Evolutionary conservation across 2,888 invertebrate genomes (phyloP).

Genomic region (Mechanitis mazaeus): DNA sequence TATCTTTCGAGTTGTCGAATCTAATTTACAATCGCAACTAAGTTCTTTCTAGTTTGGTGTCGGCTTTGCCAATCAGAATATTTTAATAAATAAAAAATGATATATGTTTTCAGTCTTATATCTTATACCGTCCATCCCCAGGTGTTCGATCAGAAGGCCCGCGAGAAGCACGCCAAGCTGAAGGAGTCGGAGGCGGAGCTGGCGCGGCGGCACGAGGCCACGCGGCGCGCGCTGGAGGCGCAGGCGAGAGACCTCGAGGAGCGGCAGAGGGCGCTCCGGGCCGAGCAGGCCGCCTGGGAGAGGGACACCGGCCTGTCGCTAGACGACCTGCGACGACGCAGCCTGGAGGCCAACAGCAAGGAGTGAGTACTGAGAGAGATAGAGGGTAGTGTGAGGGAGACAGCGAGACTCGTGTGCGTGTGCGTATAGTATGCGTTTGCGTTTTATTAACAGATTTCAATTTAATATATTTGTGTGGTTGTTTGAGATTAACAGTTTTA

Average conservation of each 20-base stretch:
- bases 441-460: too few species aligned
- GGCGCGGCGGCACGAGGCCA: constrained; percentile 91
- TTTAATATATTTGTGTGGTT: too few species aligned
- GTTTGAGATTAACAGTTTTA: too few species aligned
- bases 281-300: constrained; percentile 93
- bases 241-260: constrained; percentile 96
- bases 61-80: too few species aligned
- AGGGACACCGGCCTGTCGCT: constrained; percentile 91
- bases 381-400: neutral
- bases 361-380: constrained; percentile 78
- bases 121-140: constrained; percentile 26
- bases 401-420: too few species aligned
- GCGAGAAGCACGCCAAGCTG: constrained; percentile 96
- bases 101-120: too few species aligned
- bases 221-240: constrained; percentile 85
- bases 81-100: too few species aligned
- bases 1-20: too few species aligned
- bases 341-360: constrained; percentile 92
- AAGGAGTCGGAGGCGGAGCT: constrained; percentile 96
- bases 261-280: constrained; percentile 87
- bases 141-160: constrained; percentile 98
- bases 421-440: too few species aligned
- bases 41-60: too few species aligned
- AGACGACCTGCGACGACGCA: constrained; percentile 91
- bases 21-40: too few species aligned